A percentile compares a stretch with the other conserved stretches of the same genome.
phyloP scores from a whole-genome alignment of 2,888 invertebrate genomes.

The Vandiemenella viatica region DNA sequence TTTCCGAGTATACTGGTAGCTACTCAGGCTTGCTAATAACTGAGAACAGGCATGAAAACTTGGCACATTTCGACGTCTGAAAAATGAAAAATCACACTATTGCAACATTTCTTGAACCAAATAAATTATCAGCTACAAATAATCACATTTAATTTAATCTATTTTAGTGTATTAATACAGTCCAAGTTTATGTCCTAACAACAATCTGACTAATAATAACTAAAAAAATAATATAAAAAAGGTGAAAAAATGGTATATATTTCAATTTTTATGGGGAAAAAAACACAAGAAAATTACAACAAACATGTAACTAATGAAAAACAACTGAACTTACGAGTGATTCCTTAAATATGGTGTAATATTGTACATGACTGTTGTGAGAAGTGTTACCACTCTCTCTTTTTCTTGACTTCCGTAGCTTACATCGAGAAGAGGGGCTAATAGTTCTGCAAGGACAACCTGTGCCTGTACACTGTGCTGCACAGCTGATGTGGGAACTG shows the following conservation, averaged over 20 bases:
- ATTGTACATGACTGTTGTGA: constrained; percentile 69
- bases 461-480: constrained; percentile 68
- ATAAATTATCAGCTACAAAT: no score
- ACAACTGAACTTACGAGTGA: constrained; percentile 41
- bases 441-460: constrained; percentile 54
- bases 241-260: no score
- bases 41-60: constrained; percentile 78
- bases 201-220: no score
- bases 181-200: no score
- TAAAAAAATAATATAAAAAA: no score
- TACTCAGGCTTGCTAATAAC: constrained; percentile 62
- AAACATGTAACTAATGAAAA: not conserved
- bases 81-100: constrained; percentile 13
- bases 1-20: constrained; percentile 72
- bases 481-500: constrained; percentile 21
- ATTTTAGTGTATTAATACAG: no score
- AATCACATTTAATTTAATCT: no score
- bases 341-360: constrained; percentile 77
- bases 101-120: no score
- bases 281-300: no score
- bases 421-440: constrained; percentile 71
- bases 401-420: constrained; percentile 82
- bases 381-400: constrained; percentile 67
- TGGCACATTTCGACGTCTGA: constrained; percentile 53
- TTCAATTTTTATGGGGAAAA: no score